Evolutionary conservation across 2,113 vertebrate genomes (phyloP).

Genomic region (Ophiodon elongatus): DNA sequence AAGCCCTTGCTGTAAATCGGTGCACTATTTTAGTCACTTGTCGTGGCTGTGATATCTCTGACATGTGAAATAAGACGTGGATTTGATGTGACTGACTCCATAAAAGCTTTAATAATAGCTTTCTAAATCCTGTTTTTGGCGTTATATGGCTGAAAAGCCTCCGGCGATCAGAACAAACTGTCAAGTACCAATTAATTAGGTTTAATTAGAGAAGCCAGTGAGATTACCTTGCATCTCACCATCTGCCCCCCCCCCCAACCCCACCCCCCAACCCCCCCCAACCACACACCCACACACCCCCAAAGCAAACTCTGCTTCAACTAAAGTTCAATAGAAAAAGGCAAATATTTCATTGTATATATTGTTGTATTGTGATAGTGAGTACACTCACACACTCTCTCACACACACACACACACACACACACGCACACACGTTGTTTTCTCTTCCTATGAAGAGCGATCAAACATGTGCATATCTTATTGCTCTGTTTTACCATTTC

Average conservation of each 20-base stretch:
- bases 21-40: slow-evolving; percentile 16
- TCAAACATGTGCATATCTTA: slow-evolving; percentile 39
- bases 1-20: slow-evolving; percentile 9
- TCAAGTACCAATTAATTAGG: slow-evolving; percentile 74
- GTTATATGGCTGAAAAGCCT: slow-evolving; percentile 45
- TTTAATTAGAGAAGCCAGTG: slow-evolving; percentile 72
- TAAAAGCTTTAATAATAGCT: slow-evolving; percentile 57
- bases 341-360: slow-evolving; percentile 50
- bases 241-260: slow-evolving; percentile 65
- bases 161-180: slow-evolving; percentile 61
- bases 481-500: slow-evolving; percentile 43
- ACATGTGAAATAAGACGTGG: slow-evolving; percentile 39
- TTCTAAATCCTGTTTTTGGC: slow-evolving; percentile 49
- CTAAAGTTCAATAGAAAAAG: slow-evolving; percentile 37
- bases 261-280: background rate
- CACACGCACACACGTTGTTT: slow-evolving; percentile 27
- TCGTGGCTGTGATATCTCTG: slow-evolving; percentile 31
- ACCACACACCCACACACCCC: too few relatives aligned
- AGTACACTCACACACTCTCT: slow-evolving; percentile 9
- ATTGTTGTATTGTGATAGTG: slow-evolving; percentile 26
- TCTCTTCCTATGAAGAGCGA: slow-evolving; percentile 5
- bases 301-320: slow-evolving; percentile 40
- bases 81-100: slow-evolving; percentile 50
- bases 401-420: slow-evolving; percentile 6
- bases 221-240: slow-evolving; percentile 62